phyloP scores from a whole-genome alignment of 2,113 vertebrate species.

The Myiozetetes cayanensis region DNA sequence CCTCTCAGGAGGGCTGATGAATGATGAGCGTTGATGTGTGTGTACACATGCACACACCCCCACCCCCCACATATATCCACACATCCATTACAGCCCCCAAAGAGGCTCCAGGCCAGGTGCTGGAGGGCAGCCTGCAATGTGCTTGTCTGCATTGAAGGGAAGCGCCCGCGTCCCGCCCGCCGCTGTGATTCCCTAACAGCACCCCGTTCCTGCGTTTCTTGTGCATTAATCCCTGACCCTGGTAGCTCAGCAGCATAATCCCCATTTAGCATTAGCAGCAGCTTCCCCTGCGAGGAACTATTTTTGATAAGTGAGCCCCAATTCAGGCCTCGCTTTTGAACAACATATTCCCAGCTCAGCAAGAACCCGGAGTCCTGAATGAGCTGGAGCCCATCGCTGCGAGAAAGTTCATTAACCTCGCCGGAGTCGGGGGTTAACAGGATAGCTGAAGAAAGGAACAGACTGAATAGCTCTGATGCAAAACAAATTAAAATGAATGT shows the following conservation, averaged over 20 bases:
- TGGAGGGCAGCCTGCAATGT: not conserved
- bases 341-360: constrained; percentile 75
- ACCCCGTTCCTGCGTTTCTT: constrained; percentile 55
- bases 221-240: constrained; percentile 77
- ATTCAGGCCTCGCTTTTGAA: constrained; percentile 69
- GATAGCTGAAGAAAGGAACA: constrained; percentile 74
- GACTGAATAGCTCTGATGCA: constrained; percentile 77
- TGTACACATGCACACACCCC: accelerated
- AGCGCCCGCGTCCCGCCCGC: not conserved
- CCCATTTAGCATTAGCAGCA: constrained; percentile 78
- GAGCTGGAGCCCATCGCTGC: constrained; percentile 68
- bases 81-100: not conserved
- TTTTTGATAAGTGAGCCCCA: constrained; percentile 75
- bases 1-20: not conserved
- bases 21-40: not conserved
- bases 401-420: constrained; percentile 83
- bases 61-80: accelerated
- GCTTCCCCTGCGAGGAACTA: constrained; percentile 72
- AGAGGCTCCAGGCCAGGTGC: constrained; percentile 31
- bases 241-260: constrained; percentile 76
- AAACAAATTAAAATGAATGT: constrained; percentile 84
- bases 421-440: constrained; percentile 77
- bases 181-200: constrained; percentile 16
- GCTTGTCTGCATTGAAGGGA: not conserved
- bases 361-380: constrained; percentile 74